These are phyloP conservation scores for Muscicapa comitata DNA, from an alignment of 2,797 vertebrate species.

Conservation along the genomic window DNA sequence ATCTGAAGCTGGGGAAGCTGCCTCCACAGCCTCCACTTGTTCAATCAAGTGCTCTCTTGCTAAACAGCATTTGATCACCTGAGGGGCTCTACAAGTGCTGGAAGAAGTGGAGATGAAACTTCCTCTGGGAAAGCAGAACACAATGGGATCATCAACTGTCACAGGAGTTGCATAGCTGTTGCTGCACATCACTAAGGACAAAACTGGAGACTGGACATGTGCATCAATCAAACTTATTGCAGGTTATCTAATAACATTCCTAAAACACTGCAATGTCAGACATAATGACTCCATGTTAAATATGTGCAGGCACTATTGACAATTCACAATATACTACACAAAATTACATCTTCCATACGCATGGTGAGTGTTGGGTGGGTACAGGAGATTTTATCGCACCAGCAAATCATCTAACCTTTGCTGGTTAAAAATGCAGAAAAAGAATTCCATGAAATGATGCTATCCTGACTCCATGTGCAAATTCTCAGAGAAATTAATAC, in stretches of 20 bases:
- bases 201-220: not conserved
- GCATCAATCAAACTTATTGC: not conserved
- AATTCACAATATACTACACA: not conserved
- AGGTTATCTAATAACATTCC: not conserved
- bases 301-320: not conserved
- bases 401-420: not conserved
- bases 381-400: not conserved
- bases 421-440: not conserved
- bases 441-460: not conserved
- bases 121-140: not conserved
- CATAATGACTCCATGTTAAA: not conserved
- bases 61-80: not conserved
- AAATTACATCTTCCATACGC: not conserved
- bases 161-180: not conserved
- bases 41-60: not conserved
- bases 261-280: not conserved
- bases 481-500: not conserved
- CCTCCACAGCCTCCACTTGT: not conserved
- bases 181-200: not conserved
- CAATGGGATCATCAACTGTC: rapidly evolving
- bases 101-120: not conserved
- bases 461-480: not conserved
- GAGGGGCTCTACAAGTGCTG: not conserved
- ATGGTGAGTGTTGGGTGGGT: not conserved
- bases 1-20: not conserved